Evolutionary conservation across 2,113 vertebrate genomes (phyloP).

Genomic region (Hypocryptadius cinnamomeus): DNA sequence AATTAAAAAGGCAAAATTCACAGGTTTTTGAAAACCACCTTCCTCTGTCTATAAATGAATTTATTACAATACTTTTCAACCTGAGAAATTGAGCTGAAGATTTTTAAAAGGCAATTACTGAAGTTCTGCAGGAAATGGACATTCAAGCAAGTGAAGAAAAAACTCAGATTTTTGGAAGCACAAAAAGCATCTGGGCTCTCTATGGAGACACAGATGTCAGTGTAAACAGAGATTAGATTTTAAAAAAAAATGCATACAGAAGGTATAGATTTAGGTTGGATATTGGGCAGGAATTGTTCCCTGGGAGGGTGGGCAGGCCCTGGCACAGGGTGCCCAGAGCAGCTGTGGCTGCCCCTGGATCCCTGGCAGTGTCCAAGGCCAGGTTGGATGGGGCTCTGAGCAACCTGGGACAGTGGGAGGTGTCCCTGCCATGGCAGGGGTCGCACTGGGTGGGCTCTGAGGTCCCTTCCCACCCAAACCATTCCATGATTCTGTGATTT

Average conservation of each 20-base stretch:
- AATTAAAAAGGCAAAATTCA: background rate
- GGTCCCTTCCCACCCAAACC: background rate
- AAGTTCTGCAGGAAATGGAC: background rate
- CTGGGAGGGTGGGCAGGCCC: accelerated
- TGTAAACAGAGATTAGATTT: background rate
- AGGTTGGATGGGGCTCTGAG: background rate
- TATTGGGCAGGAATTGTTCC: background rate
- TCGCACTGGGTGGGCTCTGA: background rate
- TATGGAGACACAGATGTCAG: background rate
- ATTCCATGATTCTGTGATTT: background rate
- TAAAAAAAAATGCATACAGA: background rate
- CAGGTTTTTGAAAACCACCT: background rate
- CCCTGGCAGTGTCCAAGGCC: background rate
- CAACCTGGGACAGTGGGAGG: accelerated
- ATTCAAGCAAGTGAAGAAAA: background rate
- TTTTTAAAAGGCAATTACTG: background rate
- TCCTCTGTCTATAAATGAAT: background rate
- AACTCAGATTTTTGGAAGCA: background rate
- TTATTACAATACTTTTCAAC: background rate
- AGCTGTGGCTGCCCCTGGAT: background rate
- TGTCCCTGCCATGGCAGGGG: background rate
- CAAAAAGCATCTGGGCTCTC: background rate
- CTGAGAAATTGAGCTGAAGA: background rate
- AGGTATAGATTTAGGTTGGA: background rate
- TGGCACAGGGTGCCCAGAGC: background rate